A percentile compares a stretch with the other conserved stretches of the same genome.
Conservation (phyloP, 2,113 vertebrate species). For the Taurulus bubalis region DNA sequence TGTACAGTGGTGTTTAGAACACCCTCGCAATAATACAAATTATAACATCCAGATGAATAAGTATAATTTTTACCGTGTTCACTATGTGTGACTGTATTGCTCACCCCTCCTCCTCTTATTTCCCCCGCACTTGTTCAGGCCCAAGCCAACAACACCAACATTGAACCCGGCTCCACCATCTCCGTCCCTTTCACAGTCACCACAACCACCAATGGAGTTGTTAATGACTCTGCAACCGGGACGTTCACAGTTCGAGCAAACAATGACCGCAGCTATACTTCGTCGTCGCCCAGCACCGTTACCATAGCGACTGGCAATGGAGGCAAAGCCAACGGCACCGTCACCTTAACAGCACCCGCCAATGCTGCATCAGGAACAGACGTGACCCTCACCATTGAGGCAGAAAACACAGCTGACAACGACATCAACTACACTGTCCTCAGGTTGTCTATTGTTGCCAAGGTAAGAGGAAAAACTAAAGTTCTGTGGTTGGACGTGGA, state of each 20-base stretch:
- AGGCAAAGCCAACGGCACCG: conserved; percentile 51
- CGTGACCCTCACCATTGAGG: conserved; percentile 77
- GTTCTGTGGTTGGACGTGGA: neutral
- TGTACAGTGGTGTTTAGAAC: no score
- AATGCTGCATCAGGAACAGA: conserved; percentile 71
- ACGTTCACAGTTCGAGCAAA: conserved; percentile 61
- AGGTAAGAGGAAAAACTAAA: conserved; percentile 56
- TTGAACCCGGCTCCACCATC: conserved; percentile 71
- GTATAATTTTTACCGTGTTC: no score
- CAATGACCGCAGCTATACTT: conserved; percentile 66
- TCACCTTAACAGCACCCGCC: conserved; percentile 57
- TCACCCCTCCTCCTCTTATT: no score
- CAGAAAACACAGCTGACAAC: conserved; percentile 24
- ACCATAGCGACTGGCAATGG: conserved; percentile 30
- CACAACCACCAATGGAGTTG: conserved; percentile 2
- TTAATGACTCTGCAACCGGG: conserved; percentile 33
- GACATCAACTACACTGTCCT: conserved; percentile 79
- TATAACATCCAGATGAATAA: no score
- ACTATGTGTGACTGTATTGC: neutral
- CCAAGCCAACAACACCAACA: conserved; percentile 40
- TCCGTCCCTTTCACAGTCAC: conserved; percentile 68
- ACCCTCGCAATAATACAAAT: no score
- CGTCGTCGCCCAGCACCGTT: conserved; percentile 33
- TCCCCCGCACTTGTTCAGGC: conserved; percentile 37
- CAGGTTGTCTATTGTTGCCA: conserved; percentile 68